Conservation (phyloP, 2,113 vertebrate species). For the Protobothrops mucrosquamatus region DNA sequence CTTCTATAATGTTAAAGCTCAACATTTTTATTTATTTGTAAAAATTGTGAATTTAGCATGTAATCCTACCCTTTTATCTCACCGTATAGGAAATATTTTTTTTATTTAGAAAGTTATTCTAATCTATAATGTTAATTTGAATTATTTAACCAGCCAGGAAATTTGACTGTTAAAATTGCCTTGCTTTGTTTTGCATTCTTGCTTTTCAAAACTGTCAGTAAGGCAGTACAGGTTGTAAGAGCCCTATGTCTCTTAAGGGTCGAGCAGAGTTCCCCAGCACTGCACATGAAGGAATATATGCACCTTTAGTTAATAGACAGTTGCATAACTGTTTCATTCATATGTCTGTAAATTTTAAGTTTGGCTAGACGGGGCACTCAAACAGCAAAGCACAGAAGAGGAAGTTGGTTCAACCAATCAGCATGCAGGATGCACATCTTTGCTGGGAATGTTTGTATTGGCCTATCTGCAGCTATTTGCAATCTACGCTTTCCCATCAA, state of each 20-base stretch:
- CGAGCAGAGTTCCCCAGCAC: neutral
- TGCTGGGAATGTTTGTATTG: neutral
- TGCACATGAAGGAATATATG: neutral
- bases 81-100: neutral
- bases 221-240: neutral
- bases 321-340: neutral
- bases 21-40: neutral
- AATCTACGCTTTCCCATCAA: neutral
- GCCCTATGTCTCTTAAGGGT: neutral
- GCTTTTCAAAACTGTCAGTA: neutral
- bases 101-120: neutral
- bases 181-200: neutral
- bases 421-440: neutral
- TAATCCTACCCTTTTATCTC: neutral
- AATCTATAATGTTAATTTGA: neutral
- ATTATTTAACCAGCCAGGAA: neutral
- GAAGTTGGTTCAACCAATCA: neutral
- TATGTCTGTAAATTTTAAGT: neutral
- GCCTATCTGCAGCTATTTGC: neutral
- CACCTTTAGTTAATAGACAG: neutral
- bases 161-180: neutral
- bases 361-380: neutral
- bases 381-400: neutral
- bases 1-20: neutral
- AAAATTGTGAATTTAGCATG: neutral